Evolutionary conservation across 2,797 vertebrate genomes (phyloP).

Genomic region (Simalia tracyae): DNA sequence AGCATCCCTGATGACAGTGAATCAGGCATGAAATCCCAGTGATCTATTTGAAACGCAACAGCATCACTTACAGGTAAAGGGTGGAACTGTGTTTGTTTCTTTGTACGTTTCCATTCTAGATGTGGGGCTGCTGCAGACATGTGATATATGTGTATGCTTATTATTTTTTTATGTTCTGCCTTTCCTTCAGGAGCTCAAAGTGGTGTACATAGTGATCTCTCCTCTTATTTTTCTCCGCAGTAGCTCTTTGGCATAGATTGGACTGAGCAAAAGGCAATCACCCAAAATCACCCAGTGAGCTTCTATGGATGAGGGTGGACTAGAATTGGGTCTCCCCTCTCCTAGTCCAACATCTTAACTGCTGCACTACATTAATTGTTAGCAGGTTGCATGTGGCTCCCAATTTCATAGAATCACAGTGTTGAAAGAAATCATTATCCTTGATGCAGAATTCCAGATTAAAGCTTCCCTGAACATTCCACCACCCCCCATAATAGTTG

Average conservation of each 20-base stretch:
- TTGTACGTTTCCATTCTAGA: neutral
- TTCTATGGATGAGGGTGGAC: neutral
- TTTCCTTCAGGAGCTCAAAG: neutral
- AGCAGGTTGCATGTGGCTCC: neutral
- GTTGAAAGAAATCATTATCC: neutral
- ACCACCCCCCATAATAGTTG: neutral
- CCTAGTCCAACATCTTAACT: neutral
- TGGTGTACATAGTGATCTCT: neutral
- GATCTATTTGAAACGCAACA: conserved; percentile 7
- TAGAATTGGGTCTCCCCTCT: neutral
- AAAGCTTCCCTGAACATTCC: neutral
- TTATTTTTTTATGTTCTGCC: neutral
- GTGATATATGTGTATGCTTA: neutral
- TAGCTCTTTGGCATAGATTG: neutral
- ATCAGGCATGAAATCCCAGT: neutral
- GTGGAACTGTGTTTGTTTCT: neutral
- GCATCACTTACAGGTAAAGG: conserved; percentile 10
- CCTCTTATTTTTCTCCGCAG: neutral
- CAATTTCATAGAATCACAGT: neutral
- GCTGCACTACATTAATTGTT: neutral
- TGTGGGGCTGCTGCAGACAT: neutral
- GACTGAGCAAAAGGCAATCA: neutral
- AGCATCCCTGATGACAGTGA: neutral
- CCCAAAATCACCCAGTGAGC: neutral
- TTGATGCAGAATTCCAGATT: neutral